phyloP scores from a whole-genome alignment of 2,113 vertebrate genomes.

The Tychaedon coryphoeus region DNA sequence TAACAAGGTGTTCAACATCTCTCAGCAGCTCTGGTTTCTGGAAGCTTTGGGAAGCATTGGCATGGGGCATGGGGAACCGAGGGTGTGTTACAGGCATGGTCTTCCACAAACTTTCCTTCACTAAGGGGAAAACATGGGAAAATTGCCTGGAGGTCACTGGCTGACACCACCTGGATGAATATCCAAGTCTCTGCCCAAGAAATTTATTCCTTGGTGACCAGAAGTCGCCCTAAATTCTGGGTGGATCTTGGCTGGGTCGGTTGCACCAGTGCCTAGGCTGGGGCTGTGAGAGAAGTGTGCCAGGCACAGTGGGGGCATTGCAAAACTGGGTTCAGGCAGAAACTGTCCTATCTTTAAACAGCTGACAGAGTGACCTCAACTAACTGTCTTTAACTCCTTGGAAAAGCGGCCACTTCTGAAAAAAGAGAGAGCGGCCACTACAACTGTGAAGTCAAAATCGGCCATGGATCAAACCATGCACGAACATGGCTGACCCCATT shows the following conservation, averaged over 20 bases:
- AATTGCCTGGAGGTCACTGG: background rate
- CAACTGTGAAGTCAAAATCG: background rate
- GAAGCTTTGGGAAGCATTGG: background rate
- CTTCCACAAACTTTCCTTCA: background rate
- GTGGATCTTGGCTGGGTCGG: background rate
- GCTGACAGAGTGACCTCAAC: background rate
- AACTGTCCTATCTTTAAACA: background rate
- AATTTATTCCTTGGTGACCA: slow-evolving; percentile 1
- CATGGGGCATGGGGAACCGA: background rate
- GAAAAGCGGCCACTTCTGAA: background rate
- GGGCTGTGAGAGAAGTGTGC: background rate
- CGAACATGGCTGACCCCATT: background rate
- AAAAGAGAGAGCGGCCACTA: background rate
- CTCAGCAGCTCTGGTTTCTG: background rate
- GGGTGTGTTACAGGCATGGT: background rate
- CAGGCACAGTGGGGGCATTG: background rate
- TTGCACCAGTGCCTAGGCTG: background rate
- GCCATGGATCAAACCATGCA: background rate
- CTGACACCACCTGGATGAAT: background rate
- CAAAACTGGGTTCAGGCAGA: background rate
- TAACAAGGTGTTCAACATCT: background rate
- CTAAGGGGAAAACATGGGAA: background rate
- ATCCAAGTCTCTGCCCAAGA: background rate
- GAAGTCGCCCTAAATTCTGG: background rate
- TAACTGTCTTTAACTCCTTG: background rate